Conservation (phyloP, 2,113 vertebrate genomes). For the Ailuropoda melanoleuca region DNA sequence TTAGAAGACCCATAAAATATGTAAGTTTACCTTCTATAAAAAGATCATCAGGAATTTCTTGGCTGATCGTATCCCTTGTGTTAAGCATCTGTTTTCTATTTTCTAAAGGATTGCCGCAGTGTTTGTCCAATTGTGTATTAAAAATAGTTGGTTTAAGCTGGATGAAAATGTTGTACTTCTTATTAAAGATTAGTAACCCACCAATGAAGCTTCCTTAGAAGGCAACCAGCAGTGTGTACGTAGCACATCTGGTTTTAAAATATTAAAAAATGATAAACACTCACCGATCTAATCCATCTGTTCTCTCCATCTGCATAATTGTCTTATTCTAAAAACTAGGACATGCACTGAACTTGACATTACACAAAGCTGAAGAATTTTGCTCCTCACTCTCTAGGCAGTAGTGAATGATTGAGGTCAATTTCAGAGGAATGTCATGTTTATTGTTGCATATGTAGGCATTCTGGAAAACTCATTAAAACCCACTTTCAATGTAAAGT, state of each 20-base stretch:
- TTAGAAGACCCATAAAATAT: slow-evolving; percentile 88
- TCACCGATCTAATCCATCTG: slow-evolving; percentile 85
- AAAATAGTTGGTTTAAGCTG: slow-evolving; percentile 85
- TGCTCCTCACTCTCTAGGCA: slow-evolving; percentile 57
- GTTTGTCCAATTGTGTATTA: slow-evolving; percentile 83
- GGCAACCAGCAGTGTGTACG: slow-evolving; percentile 77
- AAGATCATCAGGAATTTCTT: slow-evolving; percentile 87
- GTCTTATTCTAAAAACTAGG: slow-evolving; percentile 81
- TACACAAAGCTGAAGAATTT: slow-evolving; percentile 64
- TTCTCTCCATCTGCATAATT: slow-evolving; percentile 81
- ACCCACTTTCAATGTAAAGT: slow-evolving; percentile 50
- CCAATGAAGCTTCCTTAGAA: slow-evolving; percentile 83
- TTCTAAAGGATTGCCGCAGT: slow-evolving; percentile 80
- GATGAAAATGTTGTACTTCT: slow-evolving; percentile 85
- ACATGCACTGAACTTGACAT: slow-evolving; percentile 64
- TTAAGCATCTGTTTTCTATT: slow-evolving; percentile 88
- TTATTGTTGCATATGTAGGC: slow-evolving; percentile 50
- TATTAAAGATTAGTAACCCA: slow-evolving; percentile 85
- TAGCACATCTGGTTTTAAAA: slow-evolving; percentile 88
- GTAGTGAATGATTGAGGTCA: not conserved
- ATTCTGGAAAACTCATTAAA: slow-evolving; percentile 27
- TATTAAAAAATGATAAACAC: slow-evolving; percentile 88
- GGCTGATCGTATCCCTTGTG: slow-evolving; percentile 83
- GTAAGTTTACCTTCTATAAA: slow-evolving; percentile 88
- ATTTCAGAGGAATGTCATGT: slow-evolving; percentile 31